Base-by-base conservation (phyloP, 2,113 vertebrate genomes). In the Ctenodactylus gundi region DNA sequence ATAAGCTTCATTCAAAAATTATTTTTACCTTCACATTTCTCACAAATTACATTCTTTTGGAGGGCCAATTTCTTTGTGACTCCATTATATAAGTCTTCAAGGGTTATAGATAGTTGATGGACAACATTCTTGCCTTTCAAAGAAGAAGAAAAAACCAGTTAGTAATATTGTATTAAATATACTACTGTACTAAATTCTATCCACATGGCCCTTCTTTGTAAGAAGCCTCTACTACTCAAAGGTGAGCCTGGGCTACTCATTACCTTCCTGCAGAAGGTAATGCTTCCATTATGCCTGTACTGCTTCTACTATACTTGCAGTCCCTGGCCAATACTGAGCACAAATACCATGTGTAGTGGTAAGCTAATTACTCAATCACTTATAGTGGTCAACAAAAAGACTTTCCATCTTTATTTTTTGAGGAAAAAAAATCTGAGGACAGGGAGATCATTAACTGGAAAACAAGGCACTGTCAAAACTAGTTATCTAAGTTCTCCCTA, bases 21-120 rank as follows among this genome's bases (percentile, higher is more conserved):
- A 62, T 73, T 62, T 75, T 85, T 98, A 99, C 99, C 99, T 91
- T 99, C 99, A 97, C 99, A 99, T 97, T 99, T 99, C 78, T 98
- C 99, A 98, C 99, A 99, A 97, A 99, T 99, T 0, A 99, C 95
- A 44, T 99, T 99, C 97, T 99, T 99, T 96, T 99, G 99, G 89
- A 99, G 99, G n/a, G 98, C 99, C 80, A 99, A 97, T 96, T 99
- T 99, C 97, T 99, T 99, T 20, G 99, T 99, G 89, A 98, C 78
- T 93, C 99, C 99, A 62, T 99, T 99, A 97, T 99, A 99, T 14
- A 99, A 97, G 76, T 99, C 99, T 91, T 99, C 99, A 73, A 99
- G 98, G 64, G 99, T 98, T n/a, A 99, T 99, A 85, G 98, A 95
- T 83, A 99, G 97, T 94, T 99, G 99, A 95, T 99, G 99, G 23